Conservation (phyloP, 1,140 invertebrate genomes). For the Drosophila pseudoobscura region DNA sequence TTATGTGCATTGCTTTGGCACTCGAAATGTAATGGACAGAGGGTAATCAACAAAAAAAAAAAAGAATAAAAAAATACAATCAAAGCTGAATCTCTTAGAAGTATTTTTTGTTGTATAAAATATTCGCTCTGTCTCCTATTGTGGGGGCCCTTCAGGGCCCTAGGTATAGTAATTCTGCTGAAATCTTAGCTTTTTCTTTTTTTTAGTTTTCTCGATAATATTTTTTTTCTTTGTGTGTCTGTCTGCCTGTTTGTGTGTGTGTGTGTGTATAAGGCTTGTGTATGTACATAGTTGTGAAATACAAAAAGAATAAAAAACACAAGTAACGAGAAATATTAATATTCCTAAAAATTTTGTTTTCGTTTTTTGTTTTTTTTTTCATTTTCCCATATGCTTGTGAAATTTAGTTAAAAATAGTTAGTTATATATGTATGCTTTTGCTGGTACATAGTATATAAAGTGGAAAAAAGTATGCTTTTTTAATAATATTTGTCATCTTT, state of each 20-base stretch:
- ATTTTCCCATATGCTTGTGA: conserved; percentile 50
- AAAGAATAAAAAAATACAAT: neutral
- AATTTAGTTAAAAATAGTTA: conserved; percentile 64
- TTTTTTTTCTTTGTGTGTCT: conserved; percentile 15
- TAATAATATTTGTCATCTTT: conserved; percentile 39
- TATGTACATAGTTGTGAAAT: conserved; percentile 44
- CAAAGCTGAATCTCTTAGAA: conserved; percentile 30
- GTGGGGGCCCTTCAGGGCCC: conserved; percentile 1
- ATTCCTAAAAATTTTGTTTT: conserved; percentile 40
- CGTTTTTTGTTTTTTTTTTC: conserved; percentile 14
- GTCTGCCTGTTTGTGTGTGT: conserved; percentile 10
- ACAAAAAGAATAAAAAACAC: conserved; percentile 45
- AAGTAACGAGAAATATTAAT: conserved; percentile 31
- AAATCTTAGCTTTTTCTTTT: neutral
- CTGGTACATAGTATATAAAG: conserved; percentile 70
- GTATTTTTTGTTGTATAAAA: conserved; percentile 33
- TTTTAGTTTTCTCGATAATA: neutral
- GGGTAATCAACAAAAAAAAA: conserved; percentile 3
- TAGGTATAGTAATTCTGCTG: conserved; percentile 7
- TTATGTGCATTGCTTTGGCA: conserved; percentile 41
- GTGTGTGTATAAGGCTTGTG: conserved; percentile 6
- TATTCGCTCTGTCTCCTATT: conserved; percentile 15
- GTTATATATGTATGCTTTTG: conserved; percentile 36
- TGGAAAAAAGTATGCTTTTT: conserved; percentile 63
- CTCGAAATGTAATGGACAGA: conserved; percentile 34